Percentiles rank a stretch among this genome's conserved stretches.
Evolutionary conservation across 64 coral and sea anemone species (phyloP).

Genomic region (Exaiptasia diaphana): DNA sequence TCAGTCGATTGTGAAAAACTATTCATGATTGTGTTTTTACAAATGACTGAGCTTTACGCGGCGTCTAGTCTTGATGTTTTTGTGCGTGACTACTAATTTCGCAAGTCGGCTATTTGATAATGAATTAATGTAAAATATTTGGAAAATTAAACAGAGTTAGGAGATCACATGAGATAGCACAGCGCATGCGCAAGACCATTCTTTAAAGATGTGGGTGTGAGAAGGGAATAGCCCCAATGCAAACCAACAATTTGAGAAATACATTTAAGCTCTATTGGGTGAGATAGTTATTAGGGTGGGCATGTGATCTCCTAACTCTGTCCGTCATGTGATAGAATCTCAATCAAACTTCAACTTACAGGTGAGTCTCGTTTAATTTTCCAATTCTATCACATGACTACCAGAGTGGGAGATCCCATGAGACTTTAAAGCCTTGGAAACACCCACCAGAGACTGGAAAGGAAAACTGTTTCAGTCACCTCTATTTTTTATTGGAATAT

Average conservation of each 20-base stretch:
- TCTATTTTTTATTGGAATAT: neutral
- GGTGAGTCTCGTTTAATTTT: constrained; percentile 8
- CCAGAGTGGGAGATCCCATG: constrained; percentile 33
- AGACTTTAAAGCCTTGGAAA: constrained; percentile 45
- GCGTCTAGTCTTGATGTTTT: no score
- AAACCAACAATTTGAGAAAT: neutral
- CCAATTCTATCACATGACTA: constrained; percentile 5
- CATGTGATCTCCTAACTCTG: constrained; percentile 43
- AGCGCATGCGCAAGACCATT: no score
- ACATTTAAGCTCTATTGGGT: constrained; percentile 3
- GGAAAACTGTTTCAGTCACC: neutral
- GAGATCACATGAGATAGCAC: no score
- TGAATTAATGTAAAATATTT: no score
- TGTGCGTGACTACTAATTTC: no score
- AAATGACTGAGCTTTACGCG: no score
- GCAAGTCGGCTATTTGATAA: no score
- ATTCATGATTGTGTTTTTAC: no score
- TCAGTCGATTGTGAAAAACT: no score
- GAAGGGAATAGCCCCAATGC: constrained; percentile 22
- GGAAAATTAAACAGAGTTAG: no score
- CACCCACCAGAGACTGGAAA: neutral
- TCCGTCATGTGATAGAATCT: neutral
- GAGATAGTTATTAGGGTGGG: constrained; percentile 20
- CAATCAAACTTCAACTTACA: neutral
- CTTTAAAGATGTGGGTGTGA: constrained; percentile 18